Base-by-base conservation (phyloP, 1,140 invertebrate genomes). In the Nilaparvata lugens region DNA sequence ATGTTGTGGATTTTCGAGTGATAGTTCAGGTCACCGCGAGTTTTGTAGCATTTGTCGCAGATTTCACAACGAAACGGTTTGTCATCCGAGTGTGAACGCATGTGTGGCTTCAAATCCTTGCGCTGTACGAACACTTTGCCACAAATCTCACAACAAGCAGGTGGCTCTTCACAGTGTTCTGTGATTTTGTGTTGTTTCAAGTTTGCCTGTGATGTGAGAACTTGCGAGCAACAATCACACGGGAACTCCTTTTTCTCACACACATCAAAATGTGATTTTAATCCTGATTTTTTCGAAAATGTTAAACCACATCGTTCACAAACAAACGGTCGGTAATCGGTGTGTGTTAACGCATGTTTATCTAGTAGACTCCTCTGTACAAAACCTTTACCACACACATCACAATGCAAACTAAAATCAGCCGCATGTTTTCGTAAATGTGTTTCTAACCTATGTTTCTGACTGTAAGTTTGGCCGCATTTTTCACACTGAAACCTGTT, bases 71-170 rank as follows among this genome's bases (percentile, higher is more conserved):
- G 79, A 73, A 84, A 86, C 60, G 83, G 83, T 56, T 76, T 77
- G 67, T 77, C 76, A 65, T 76, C 77, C 6, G 78, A 78, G 71
- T 88, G 87, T 42, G 86, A 86, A 56, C 84, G 78, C 83, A 87
- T 85, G 73, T 88, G 85, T 72, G 86, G 86, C 60, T 82, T 80
- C 67, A 87, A 78, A 75, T 88, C 85, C 71, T 87, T 84, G 72
- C 86, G 86, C 60, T 85, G 81, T 57, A 83, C 86, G 73, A 86
- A 87, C 68, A 86, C 87, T 76, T 87, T 88, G 64, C 83, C 83
- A 71, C 85, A 87, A 56, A 86, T 80, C 35, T 65, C 56, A 64
- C 68, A 69, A 6, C 11, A 51, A 54, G 58, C 65, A 62, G n/a
- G 65, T 64, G 5, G 65, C 65, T 58, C 60, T 67, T 54, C 62